These are phyloP conservation scores for Drosophila virilis DNA, from an alignment of 1,140 invertebrate species.

Conservation along the genomic window DNA sequence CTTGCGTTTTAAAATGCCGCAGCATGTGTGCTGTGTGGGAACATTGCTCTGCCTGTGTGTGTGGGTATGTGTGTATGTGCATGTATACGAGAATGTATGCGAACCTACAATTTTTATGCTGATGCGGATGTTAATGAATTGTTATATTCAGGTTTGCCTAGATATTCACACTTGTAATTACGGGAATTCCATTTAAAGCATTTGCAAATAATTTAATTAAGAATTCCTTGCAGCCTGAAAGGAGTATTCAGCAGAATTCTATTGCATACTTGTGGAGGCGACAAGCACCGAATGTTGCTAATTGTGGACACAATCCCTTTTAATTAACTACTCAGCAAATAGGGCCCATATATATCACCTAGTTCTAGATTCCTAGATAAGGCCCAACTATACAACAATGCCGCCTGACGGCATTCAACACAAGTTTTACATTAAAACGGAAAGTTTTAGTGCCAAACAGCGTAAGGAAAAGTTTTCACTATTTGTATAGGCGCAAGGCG, in stretches of 20 bases:
- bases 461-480: conserved; percentile 62
- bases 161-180: conserved; percentile 27
- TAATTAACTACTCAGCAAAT: conserved; percentile 62
- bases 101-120: conserved; percentile 40
- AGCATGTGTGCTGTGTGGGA: background rate
- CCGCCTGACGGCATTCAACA: conserved; percentile 50
- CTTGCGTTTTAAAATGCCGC: conserved; percentile 46
- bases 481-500: conserved; percentile 70
- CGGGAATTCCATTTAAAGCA: conserved; percentile 64
- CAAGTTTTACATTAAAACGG: conserved; percentile 77
- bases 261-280: conserved; percentile 53
- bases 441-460: conserved; percentile 63
- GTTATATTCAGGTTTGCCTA: conserved; percentile 23
- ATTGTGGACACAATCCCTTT: conserved; percentile 53
- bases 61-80: conserved; percentile 5
- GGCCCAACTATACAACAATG: conserved; percentile 53
- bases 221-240: conserved; percentile 51
- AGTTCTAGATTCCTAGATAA: conserved; percentile 36
- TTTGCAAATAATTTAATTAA: conserved; percentile 77
- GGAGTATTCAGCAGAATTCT: conserved; percentile 13
- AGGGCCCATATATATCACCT: conserved; percentile 31
- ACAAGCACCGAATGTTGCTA: conserved; percentile 25
- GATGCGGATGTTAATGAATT: conserved; percentile 21
- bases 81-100: conserved; percentile 18
- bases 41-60: conserved; percentile 5